These are phyloP conservation scores for Aphelinus certus DNA, from an alignment of 1,140 invertebrate species.

Conservation along the genomic window DNA sequence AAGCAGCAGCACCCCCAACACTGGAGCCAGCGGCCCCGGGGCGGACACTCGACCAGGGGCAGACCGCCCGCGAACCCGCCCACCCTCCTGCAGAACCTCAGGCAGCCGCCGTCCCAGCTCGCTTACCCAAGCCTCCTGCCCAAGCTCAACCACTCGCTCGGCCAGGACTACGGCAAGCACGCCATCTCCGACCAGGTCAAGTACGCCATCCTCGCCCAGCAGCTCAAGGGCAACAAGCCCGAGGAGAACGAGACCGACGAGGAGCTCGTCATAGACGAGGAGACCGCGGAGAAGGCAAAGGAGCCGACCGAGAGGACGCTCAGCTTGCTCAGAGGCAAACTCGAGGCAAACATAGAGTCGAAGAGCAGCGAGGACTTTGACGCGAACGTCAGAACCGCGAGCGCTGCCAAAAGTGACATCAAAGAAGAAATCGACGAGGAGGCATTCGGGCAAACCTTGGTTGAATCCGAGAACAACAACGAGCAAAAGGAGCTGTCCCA, in stretches of 20 bases:
- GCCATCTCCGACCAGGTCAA: constrained; percentile 79
- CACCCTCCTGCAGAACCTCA: constrained; percentile 45
- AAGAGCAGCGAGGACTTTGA: constrained; percentile 37
- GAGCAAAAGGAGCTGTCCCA: constrained; percentile 46
- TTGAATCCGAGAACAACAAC: constrained; percentile 56
- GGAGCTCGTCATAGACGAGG: constrained; percentile 77
- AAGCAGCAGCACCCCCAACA: constrained; percentile 92
- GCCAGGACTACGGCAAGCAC: constrained; percentile 47
- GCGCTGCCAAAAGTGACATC: background rate
- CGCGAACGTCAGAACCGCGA: constrained; percentile 22
- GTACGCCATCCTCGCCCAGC: constrained; percentile 80
- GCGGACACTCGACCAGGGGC: constrained; percentile 63
- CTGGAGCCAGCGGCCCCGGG: constrained; percentile 81
- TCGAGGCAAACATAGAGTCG: constrained; percentile 47
- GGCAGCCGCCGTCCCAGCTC: constrained; percentile 36
- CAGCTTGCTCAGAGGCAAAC: constrained; percentile 56
- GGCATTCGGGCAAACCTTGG: constrained; percentile 31
- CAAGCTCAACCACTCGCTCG: constrained; percentile 21
- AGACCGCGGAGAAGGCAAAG: constrained; percentile 41
- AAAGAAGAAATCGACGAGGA: constrained; percentile 35
- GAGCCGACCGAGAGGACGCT: constrained; percentile 53
- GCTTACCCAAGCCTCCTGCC: constrained; percentile 10
- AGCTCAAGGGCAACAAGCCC: constrained; percentile 70
- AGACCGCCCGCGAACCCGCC: constrained; percentile 61
- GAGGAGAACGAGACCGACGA: constrained; percentile 73